phyloP scores from a whole-genome alignment of 64 coral and sea anemone species.

The Orbicella faveolata region DNA sequence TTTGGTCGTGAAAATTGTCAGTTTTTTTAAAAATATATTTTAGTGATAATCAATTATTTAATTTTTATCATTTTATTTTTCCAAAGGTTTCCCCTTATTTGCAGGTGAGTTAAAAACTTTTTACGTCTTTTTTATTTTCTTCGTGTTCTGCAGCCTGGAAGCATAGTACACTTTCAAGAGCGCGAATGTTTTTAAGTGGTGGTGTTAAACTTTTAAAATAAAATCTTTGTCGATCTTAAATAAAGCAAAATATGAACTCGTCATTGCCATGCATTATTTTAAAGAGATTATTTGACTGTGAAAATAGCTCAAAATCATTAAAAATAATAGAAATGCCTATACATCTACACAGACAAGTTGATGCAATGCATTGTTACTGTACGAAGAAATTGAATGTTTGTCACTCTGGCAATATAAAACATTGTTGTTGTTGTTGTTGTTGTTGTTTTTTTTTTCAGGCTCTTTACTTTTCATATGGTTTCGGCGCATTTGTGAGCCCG shows the following conservation, averaged over 20 bases:
- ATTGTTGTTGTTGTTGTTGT: neutral
- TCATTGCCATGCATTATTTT: too few species aligned
- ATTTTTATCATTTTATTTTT: neutral
- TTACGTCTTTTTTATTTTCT: neutral
- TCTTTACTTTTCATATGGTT: conserved; percentile 90
- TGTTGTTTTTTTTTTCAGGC: conserved; percentile 45
- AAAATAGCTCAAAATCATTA: too few species aligned
- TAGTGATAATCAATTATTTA: neutral
- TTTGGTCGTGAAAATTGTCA: too few species aligned
- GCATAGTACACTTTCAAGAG: neutral
- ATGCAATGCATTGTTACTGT: too few species aligned
- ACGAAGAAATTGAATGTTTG: neutral
- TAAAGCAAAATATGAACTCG: too few species aligned
- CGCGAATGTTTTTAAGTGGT: too few species aligned
- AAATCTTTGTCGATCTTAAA: too few species aligned
- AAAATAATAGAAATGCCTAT: too few species aligned
- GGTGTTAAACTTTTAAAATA: too few species aligned
- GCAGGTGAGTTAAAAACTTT: conserved; percentile 53
- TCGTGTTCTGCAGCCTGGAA: neutral
- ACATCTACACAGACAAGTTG: too few species aligned
- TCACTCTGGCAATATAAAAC: neutral
- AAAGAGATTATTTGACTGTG: too few species aligned
- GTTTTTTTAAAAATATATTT: neutral
- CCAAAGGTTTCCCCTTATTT: conserved; percentile 85
- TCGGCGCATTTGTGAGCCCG: conserved; percentile 93